Evolutionary conservation across 2,888 invertebrate genomes (phyloP), one percentile per base, ranked within the genome.

Genomic region (Ectemnius lituratus): DNA sequence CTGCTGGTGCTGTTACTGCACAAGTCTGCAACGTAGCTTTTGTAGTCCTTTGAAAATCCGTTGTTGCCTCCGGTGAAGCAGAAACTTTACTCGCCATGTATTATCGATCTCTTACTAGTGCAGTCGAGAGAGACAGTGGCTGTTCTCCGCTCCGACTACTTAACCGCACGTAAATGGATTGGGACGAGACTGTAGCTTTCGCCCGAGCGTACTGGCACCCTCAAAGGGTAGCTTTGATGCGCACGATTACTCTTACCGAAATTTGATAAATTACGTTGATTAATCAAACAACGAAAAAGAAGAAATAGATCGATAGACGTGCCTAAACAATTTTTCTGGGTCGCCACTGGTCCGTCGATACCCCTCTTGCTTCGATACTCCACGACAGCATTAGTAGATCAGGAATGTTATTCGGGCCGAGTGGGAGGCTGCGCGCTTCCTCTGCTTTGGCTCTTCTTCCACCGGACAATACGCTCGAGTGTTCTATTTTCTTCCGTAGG

Each of bases 21-120:
- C 4, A 16, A 52, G 52, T 14, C 16, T 64, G 63, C 62, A 66
- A 66, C 70, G 62, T 61, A 23, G 49, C 62, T 60, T 70, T 57
- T 63, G 70, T 57, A 62, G 66, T 67, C 61, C 70, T 78, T 80
- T 80, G 67, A 70, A 65, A 70, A 63, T 61, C 62, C 60, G 67
- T 59, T 37, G 57, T 28, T 63, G 57, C 60, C 58, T 77, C 70
- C 60, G 59, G 58, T 67, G 75, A 63, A 62, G 61, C 72, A 67
- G 67, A 78, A 73, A 63, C 60, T 60, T 59, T 47, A 62, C 60
- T 63, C 63, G 67, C 23, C 37, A 37, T 56, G 79, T 56, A 67
- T 60, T 72, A 78, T 78, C 75, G 78, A 78, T 75, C 75, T 52
- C 11, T 37, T 47, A 8, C 14, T 14, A 16, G 6, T 62, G 59